Evolutionary conservation across 2,888 invertebrate species (phyloP), one percentile per base, ranked within the genome.

Genomic region (Andrena dorsata): DNA sequence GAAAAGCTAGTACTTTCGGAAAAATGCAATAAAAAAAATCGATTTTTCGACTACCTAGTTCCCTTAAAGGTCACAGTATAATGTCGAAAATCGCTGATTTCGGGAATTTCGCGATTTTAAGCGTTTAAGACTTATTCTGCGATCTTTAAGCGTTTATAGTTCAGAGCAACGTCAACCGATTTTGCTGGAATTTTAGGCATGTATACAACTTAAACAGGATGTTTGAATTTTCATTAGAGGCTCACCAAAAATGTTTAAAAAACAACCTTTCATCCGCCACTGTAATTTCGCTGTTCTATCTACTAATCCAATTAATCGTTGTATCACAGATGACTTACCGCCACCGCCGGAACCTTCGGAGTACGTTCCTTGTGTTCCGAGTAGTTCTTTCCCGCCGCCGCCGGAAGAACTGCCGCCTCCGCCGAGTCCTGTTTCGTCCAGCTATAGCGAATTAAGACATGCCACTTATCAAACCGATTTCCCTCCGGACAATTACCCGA

Each of bases 351-450:
- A 94, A 82, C 94, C 95, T 47, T 92, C 93, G 13, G 95, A 94
- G 78, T 94, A 93, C 28, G 91, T 93, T 80, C 90, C 93, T 23
- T 93, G 93, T 63, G 88, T 91, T 41, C 89, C 93, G 2, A 90
- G 93, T 51, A 93, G 91, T 78, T 92, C 93, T 35, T 94, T 94
- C 82, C 94, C 94, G 49, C 94, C 95, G 6, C 94, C 94, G 20
- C 94, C 95, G 70, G 97, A 97, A 85, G 97, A 97, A 89, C 95
- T 97, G 83, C 95, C 96, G 76, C 97, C 97, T 26, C 98, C 98
- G 6, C 98, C 98, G 8, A 98, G 98, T 82, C 98, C 98, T 2
- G 98, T 98, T 0, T 98, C 98, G 90, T 98, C 98, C 2, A 98
- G 98, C 88, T 98, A 98, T 90, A 98, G 98, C 91, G 98, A 98